Conservation (phyloP, 2,797 vertebrate genomes). For the Allobates femoralis region DNA sequence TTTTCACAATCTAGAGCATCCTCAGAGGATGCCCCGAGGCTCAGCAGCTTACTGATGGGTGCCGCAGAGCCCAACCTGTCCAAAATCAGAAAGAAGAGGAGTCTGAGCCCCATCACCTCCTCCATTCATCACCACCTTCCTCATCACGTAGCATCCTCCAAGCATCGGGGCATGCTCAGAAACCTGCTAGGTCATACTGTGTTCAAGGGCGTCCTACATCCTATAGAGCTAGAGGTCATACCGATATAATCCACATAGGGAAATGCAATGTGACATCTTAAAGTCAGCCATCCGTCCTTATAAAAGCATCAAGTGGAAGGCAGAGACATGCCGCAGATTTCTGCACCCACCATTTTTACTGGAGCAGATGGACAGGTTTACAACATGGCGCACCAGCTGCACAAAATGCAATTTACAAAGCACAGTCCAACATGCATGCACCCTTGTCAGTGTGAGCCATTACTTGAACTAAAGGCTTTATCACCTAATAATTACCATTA, state of each 20-base stretch:
- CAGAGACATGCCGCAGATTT: neutral
- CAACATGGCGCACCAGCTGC: neutral
- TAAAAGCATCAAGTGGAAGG: neutral
- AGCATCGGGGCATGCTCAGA: constrained; percentile 25
- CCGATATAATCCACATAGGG: neutral
- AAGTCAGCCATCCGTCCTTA: neutral
- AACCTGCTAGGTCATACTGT: neutral
- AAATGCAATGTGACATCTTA: neutral
- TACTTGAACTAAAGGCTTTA: too few species aligned
- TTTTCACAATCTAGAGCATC: neutral
- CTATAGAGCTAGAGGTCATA: neutral
- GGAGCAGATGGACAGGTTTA: neutral
- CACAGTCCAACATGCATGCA: neutral
- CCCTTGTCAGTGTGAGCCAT: too few species aligned
- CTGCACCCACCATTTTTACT: neutral
- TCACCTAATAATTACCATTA: too few species aligned
- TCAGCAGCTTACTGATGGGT: too few species aligned
- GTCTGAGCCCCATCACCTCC: neutral
- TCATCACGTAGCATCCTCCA: constrained; percentile 19
- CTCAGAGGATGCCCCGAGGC: neutral
- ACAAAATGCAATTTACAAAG: neutral
- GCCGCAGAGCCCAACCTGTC: neutral
- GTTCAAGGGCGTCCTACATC: constrained; percentile 21
- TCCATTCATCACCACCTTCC: constrained; percentile 4
- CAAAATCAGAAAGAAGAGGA: neutral